A percentile compares a stretch with the other conserved stretches of the same genome.
These are phyloP conservation scores for Urechis unicinctus DNA, from an alignment of 2,888 invertebrate species.

Conservation along the genomic window DNA sequence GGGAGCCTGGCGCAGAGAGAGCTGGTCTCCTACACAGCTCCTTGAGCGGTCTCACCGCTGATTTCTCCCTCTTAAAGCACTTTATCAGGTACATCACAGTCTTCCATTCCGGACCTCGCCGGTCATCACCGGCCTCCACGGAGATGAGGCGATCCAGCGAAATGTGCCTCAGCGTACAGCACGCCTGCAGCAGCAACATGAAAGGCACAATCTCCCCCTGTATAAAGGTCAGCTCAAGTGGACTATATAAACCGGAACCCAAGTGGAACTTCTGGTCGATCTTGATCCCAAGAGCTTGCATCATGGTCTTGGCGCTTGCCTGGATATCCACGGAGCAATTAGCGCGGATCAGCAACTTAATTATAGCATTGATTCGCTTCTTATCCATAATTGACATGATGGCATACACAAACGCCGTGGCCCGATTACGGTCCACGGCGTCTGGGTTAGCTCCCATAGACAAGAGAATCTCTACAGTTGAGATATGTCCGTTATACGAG, in stretches of 20 bases:
- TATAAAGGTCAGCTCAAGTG: conserved; percentile 15
- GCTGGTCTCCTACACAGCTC: conserved; percentile 20
- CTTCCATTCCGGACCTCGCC: background rate
- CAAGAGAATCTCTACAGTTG: conserved; percentile 13
- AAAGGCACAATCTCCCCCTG: conserved; percentile 9
- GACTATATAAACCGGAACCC: conserved; percentile 13
- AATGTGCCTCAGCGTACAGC: conserved; percentile 4
- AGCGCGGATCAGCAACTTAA: conserved; percentile 30
- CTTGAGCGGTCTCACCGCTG: conserved; percentile 19
- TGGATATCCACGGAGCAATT: conserved; percentile 29
- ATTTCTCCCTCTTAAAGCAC: conserved; percentile 12
- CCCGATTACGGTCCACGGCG: conserved; percentile 14
- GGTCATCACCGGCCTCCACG: background rate
- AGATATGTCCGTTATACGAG: conserved; percentile 9
- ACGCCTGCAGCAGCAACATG: conserved; percentile 15
- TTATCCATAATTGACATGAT: conserved; percentile 15
- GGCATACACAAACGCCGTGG: conserved; percentile 18
- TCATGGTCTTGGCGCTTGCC: conserved; percentile 8
- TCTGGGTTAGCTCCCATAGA: conserved; percentile 14
- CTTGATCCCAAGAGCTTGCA: background rate
- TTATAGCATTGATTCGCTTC: conserved; percentile 13
- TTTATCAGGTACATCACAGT: conserved; percentile 5
- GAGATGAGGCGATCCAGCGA: background rate
- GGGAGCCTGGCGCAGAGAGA: background rate
- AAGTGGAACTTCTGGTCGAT: background rate